Conservation (phyloP, 2,113 vertebrate genomes). For the Dasypus novemcinctus region DNA sequence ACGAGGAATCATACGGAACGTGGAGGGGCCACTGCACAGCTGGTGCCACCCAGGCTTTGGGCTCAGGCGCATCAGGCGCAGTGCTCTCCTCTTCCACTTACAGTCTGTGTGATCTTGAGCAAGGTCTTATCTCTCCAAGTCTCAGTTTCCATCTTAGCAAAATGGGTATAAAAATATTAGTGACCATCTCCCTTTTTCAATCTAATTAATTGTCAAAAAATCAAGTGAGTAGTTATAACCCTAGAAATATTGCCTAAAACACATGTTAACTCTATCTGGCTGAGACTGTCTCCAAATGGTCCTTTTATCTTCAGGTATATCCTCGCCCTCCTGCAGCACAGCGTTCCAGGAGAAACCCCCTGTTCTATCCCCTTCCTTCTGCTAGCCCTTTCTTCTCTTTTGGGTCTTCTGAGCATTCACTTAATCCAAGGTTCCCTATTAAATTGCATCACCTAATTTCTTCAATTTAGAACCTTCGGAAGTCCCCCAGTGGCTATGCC, state of each 20-base stretch:
- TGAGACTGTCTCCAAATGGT: neutral
- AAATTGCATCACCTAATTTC: neutral
- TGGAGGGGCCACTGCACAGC: no score
- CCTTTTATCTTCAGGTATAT: no score
- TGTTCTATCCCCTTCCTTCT: fast-evolving
- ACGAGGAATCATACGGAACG: fast-evolving
- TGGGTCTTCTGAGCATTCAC: fast-evolving
- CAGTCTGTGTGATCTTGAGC: fast-evolving
- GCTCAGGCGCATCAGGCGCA: fast-evolving
- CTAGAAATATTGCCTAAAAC: neutral
- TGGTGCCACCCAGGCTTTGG: fast-evolving
- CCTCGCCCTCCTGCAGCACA: neutral
- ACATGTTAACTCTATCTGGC: fast-evolving
- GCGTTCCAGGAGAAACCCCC: neutral
- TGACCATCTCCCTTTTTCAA: no score
- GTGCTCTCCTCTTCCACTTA: fast-evolving
- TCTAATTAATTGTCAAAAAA: neutral
- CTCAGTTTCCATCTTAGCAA: neutral
- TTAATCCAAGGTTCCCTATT: no score
- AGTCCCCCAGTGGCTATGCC: no score
- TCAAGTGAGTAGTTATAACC: no score
- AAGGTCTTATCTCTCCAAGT: fast-evolving
- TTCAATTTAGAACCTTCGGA: neutral
- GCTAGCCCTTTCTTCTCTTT: neutral
- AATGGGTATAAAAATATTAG: neutral